Evolutionary conservation across 2,113 vertebrate species (phyloP).

Genomic region (Seriola rivoliana): DNA sequence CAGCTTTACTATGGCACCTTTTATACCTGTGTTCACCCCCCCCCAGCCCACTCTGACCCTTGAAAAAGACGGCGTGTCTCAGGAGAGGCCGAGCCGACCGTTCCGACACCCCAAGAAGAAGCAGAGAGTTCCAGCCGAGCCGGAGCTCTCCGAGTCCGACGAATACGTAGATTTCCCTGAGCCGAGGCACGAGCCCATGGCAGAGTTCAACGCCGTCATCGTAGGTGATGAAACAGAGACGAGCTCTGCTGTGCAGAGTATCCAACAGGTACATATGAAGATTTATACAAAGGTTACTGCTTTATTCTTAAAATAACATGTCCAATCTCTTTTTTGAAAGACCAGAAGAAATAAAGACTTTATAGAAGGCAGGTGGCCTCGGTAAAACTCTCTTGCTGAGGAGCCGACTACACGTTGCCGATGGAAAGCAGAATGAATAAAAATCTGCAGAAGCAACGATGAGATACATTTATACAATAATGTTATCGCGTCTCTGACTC

Average conservation of each 20-base stretch:
- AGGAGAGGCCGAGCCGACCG: constrained; percentile 84
- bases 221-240: constrained; percentile 96
- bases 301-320: not conserved
- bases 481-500: not conserved
- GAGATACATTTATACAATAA: not conserved
- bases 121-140: constrained; percentile 83
- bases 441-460: not conserved
- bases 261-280: constrained; percentile 90
- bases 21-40: not conserved
- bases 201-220: constrained; percentile 83
- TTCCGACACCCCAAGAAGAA: constrained; percentile 86
- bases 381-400: not conserved
- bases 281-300: not conserved
- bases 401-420: not conserved
- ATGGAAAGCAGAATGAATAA: not conserved
- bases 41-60: constrained; percentile 88
- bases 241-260: constrained; percentile 96
- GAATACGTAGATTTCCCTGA: constrained; percentile 89
- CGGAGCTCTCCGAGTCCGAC: constrained; percentile 85
- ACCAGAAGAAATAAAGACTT: not conserved
- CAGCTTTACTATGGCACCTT: not conserved
- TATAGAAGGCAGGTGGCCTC: not conserved
- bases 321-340: not conserved
- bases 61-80: constrained; percentile 86
- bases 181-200: constrained; percentile 77